Percentiles rank a stretch among this genome's conserved stretches.
phyloP scores from a whole-genome alignment of 2,113 vertebrate genomes.

The human region GRCh38 chr1:163943501-163944000 shows the following conservation, averaged over 20 bases:
- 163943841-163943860: neutral
- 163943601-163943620: too few species aligned
- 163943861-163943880: accelerated
- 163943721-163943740: accelerated
- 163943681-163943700: too few species aligned
- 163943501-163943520: too few species aligned
- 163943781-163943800: neutral
- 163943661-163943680: too few species aligned
- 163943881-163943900: neutral
- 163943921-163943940: accelerated
- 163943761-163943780: neutral
- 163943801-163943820: neutral
- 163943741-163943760: too few species aligned
- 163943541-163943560: too few species aligned
- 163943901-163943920: neutral
- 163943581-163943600: too few species aligned
- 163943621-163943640: too few species aligned
- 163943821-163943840: neutral
- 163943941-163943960: accelerated
- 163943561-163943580: too few species aligned
- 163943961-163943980: neutral
- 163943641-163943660: too few species aligned
- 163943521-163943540: too few species aligned
- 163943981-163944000: too few species aligned
- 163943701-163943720: neutral